Evolutionary conservation across 2,113 vertebrate species (phyloP), one percentile per base, ranked within the genome.

Genomic region (Mesembrinibis cayennensis): DNA sequence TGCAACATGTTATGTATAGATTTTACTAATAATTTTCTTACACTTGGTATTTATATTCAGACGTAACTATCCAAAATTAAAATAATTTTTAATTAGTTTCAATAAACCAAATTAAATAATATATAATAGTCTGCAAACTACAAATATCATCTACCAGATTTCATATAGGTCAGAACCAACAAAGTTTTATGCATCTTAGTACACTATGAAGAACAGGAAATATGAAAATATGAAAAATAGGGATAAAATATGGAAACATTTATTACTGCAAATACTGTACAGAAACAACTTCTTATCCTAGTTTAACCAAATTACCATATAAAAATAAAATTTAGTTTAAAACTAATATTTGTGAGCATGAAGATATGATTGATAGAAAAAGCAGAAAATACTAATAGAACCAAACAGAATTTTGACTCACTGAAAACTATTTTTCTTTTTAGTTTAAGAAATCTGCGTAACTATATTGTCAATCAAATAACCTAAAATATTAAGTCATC

Each of bases 401-500:
- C 18, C 3, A 17, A 85, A 52, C 23, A 20, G 72, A 84, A 93
- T 84, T 95, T 70, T 73, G 32, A 78, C 76, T 59, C 50, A 80
- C 21, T 65, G 56, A 40, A 96, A 90, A 96, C 44, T 70, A 92
- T 38, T 65, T 90, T 93, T 12, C 40, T 49, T 87, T 95, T 96
- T 88, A 76, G 53, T 78, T 97, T 74, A 96, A 98, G 97, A 98
- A 98, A 98, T 96, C 97, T 95, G 94, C 96, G 82, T 97, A 97
- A 98, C 98, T 92, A 97, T 96, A 98, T 93, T 98, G 98, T 98
- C 99, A 99, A 98, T 99, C 99, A 99, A 98, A 97, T 98, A 98
- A 98, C 98, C 98, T 98, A 99, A 99, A 99, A 99, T 99, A 99
- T 99, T 99, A 99, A 99, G 99, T 99, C 98, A 98, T 99, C 99